Evolutionary conservation across 2,113 vertebrate genomes (phyloP).

Genomic region (Otis tarda): DNA sequence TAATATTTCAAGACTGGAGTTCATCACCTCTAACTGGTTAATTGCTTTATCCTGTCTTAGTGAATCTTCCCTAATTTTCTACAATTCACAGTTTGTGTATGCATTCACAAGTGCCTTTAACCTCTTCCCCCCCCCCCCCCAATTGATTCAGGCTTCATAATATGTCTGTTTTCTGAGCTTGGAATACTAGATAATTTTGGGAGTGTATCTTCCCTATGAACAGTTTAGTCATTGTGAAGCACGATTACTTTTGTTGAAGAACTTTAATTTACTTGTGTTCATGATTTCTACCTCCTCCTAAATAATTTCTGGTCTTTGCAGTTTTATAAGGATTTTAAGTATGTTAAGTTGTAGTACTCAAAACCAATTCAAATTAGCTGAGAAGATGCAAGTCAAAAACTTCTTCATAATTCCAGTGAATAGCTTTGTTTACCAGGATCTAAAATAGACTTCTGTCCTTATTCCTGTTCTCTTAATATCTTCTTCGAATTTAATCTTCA

Average conservation of each 20-base stretch:
- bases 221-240: not conserved
- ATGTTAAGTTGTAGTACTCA: not conserved
- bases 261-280: not conserved
- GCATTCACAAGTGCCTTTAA: not conserved
- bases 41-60: not conserved
- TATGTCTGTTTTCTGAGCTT: not conserved
- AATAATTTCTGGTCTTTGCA: not conserved
- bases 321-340: slow-evolving; percentile 8
- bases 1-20: not conserved
- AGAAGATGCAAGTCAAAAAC: not conserved
- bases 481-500: not conserved
- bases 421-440: not conserved
- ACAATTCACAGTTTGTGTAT: not conserved
- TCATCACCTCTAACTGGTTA: not conserved
- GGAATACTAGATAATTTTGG: not conserved
- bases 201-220: not conserved
- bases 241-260: not conserved
- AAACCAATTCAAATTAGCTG: not conserved
- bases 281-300: not conserved
- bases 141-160: not conserved
- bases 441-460: not conserved
- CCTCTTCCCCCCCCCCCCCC: no score
- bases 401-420: not conserved
- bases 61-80: not conserved
- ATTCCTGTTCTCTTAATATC: not conserved